phyloP scores from a whole-genome alignment of 2,797 vertebrate species.

The Enteromius unitaeniatus region DNA sequence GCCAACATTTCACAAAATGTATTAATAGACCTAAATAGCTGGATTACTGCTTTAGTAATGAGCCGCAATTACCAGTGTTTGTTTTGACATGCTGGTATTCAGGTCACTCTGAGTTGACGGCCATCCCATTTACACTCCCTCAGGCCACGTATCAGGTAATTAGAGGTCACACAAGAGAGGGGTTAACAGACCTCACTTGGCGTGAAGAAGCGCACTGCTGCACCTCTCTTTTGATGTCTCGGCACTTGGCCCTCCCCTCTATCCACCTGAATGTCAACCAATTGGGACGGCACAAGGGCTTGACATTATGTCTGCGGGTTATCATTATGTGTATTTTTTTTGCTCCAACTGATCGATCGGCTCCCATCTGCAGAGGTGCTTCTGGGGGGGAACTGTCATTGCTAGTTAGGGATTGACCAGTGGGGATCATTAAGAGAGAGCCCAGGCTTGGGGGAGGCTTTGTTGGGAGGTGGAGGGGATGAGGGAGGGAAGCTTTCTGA shows the following conservation, averaged over 20 bases:
- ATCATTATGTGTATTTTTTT: slow-evolving; percentile 89
- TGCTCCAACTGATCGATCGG: slow-evolving; percentile 86
- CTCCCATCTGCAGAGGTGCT: slow-evolving; percentile 87
- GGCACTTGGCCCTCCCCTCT: slow-evolving; percentile 67
- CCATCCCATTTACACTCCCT: slow-evolving; percentile 65
- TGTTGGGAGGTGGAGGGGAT: slow-evolving; percentile 70
- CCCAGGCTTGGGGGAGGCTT: slow-evolving; percentile 74
- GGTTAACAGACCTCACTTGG: slow-evolving; percentile 76
- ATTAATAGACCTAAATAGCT: slow-evolving; percentile 14
- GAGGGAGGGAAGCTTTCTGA: slow-evolving; percentile 64
- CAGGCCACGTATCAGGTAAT: slow-evolving; percentile 75
- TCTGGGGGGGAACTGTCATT: slow-evolving; percentile 86
- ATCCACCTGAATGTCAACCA: slow-evolving; percentile 85
- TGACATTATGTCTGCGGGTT: slow-evolving; percentile 93
- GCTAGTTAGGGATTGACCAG: slow-evolving; percentile 92
- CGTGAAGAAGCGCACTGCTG: slow-evolving; percentile 64
- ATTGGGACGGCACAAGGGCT: slow-evolving; percentile 80
- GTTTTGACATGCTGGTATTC: slow-evolving; percentile 73
- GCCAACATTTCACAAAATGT: slow-evolving; percentile 29
- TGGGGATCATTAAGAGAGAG: slow-evolving; percentile 92
- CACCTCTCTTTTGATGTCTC: slow-evolving; percentile 78
- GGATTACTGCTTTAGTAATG: slow-evolving; percentile 63
- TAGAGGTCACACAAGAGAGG: slow-evolving; percentile 74
- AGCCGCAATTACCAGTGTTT: slow-evolving; percentile 74
- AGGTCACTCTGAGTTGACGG: slow-evolving; percentile 59